Conservation (phyloP, 2,113 vertebrate species). For the Bubo scandiacus region DNA sequence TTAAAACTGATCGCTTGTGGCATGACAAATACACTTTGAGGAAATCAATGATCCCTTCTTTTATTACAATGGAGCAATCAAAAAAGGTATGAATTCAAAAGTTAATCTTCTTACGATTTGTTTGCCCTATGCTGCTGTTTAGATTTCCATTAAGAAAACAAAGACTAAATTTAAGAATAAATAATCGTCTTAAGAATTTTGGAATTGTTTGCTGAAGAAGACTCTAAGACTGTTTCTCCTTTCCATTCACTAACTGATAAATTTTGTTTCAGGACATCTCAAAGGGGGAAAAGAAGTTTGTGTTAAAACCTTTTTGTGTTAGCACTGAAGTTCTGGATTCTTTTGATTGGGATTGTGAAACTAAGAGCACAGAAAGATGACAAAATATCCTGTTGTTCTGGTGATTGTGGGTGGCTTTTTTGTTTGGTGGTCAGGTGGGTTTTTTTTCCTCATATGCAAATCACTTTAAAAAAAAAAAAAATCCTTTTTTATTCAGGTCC, state of each 20-base stretch:
- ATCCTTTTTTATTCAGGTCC: conserved; percentile 76
- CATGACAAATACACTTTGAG: conserved; percentile 97
- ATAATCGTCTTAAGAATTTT: background rate
- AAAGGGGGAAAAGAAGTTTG: background rate
- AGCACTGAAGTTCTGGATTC: background rate
- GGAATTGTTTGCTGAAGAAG: background rate
- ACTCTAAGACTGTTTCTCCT: background rate
- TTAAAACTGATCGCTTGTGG: conserved; percentile 96
- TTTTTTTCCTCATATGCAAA: background rate
- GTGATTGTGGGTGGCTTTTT: background rate
- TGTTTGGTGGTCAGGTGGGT: background rate
- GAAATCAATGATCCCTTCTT: conserved; percentile 97
- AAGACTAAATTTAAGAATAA: background rate
- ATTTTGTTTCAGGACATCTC: background rate
- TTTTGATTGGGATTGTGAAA: background rate
- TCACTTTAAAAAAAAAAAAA: background rate
- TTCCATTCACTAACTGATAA: background rate
- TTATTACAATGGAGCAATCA: conserved; percentile 96
- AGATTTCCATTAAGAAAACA: background rate
- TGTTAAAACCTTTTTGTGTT: background rate
- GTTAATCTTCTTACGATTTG: background rate
- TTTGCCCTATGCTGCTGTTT: background rate
- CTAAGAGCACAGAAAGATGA: background rate
- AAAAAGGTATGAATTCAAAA: conserved; percentile 82
- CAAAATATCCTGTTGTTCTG: background rate